Base-by-base conservation (phyloP, 2,888 invertebrate species). In the Sesia bembeciformis region DNA sequence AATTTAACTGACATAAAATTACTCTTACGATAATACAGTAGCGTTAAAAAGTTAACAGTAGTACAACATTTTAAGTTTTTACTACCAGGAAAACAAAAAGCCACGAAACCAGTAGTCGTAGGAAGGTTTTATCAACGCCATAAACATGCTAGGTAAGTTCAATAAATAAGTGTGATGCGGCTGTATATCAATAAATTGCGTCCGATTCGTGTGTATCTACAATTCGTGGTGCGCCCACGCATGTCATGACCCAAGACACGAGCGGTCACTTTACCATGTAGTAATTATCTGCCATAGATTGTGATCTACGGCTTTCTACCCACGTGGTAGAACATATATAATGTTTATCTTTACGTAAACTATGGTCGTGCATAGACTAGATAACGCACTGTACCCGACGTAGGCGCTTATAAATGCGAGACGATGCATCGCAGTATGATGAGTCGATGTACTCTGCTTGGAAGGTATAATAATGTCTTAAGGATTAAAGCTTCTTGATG, bases 171-270 rank as follows among this genome's bases (percentile, higher is more conserved):
- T 67, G 69, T 68, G 68, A 72, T 72, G 67, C 65, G 67, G 62
- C 63, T 59, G 73, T 81, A 72, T 72, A 73, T 78, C 77, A 76
- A 75, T 74, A 74, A 73, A 71, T 71, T 61, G 68, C 68, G 69
- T 68, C 57, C 63, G 72, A 74, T 73, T 68, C 76, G 67, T 64
- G 63, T 68, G 57, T 60, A 67, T 67, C 23, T 23, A 23, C 23
- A 23, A 23, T 23, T 23, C 69, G 70, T 66, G 64, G 65, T 65
- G 71, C 79, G 76, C 84, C 84, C 71, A 82, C 85, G 79, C 81
- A 68, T 69, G 75, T 70, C 78, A 67, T 65, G 76, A 71, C 72
- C 50, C 50, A 38, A 39, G 74, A 58, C 70, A 73, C 64, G 69
- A 74, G 74, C 69, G 75, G 62, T 60, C 56, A 60, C 7, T 38